phyloP scores from a whole-genome alignment of 2,888 invertebrate species.

The Hirtodrosophila histrioides region DNA sequence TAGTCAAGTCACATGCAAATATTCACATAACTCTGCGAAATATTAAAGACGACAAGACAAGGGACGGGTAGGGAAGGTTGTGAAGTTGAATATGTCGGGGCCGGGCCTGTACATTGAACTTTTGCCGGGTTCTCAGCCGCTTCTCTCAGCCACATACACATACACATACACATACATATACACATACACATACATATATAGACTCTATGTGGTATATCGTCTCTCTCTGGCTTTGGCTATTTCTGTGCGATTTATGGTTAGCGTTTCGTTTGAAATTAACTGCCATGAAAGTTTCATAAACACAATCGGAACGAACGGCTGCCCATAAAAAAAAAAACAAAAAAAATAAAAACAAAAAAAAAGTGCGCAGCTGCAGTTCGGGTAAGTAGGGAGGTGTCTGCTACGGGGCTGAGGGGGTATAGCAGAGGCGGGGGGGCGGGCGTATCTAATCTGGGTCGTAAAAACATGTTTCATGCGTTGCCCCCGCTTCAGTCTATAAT shows the following conservation, averaged over 20 bases:
- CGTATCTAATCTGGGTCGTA: constrained; percentile 65
- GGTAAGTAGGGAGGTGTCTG: too few relatives aligned
- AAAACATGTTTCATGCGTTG: constrained; percentile 38
- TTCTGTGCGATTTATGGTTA: constrained; percentile 60
- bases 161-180: too few relatives aligned
- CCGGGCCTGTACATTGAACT: constrained; percentile 68
- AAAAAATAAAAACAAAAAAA: constrained; percentile 1
- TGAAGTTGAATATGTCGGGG: too few relatives aligned
- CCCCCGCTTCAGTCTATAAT: not conserved
- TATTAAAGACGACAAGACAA: constrained; percentile 1
- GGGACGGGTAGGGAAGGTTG: not conserved
- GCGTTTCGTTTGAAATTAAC: constrained; percentile 58
- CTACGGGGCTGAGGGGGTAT: not conserved
- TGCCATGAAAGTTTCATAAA: constrained; percentile 55
- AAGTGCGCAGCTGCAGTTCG: constrained; percentile 51
- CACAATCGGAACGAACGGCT: constrained; percentile 31
- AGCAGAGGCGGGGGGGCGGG: not conserved
- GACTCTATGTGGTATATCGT: constrained; percentile 3
- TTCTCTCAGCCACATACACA: not conserved
- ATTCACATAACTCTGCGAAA: constrained; percentile 63
- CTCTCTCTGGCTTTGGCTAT: constrained; percentile 20
- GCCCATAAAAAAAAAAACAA: constrained; percentile 16
- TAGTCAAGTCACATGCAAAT: constrained; percentile 49
- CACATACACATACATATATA: too few relatives aligned
- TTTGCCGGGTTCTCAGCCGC: constrained; percentile 14